These are phyloP conservation scores for Mixornis gularis DNA, from an alignment of 2,113 vertebrate genomes.

Conservation along the genomic window DNA sequence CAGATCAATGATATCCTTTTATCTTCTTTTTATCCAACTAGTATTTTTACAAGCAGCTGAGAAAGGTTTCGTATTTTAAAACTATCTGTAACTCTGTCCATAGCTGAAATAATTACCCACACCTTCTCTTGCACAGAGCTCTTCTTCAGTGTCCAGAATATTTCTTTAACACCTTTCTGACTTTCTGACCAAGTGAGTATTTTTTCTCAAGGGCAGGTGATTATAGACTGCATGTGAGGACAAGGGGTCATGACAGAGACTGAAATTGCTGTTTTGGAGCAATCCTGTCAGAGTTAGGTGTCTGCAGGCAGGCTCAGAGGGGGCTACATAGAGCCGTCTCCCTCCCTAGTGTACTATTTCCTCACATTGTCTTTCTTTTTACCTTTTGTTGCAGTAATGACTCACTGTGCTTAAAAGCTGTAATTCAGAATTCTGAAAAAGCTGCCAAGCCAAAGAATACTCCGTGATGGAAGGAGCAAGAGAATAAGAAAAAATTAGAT, in stretches of 20 bases:
- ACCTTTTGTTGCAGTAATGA: slow-evolving; percentile 15
- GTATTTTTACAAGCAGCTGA: neutral
- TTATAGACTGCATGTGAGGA: neutral
- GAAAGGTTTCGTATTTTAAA: neutral
- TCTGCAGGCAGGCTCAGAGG: neutral
- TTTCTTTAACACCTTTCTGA: neutral
- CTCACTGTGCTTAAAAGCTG: slow-evolving; percentile 8
- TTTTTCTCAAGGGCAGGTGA: neutral
- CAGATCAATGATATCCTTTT: neutral
- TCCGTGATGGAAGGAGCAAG: neutral
- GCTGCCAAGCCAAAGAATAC: neutral
- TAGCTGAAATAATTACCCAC: neutral
- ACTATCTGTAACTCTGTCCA: neutral
- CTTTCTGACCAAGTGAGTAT: neutral
- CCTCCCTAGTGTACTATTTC: neutral
- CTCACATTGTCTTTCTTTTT: neutral
- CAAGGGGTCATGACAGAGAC: neutral
- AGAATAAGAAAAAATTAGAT: neutral
- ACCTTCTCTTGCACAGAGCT: neutral
- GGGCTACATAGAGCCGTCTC: neutral
- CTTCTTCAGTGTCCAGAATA: neutral
- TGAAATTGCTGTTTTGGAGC: neutral
- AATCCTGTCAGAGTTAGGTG: neutral
- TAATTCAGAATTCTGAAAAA: neutral
- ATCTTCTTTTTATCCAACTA: neutral